Evolutionary conservation across 2,797 vertebrate genomes (phyloP).

Genomic region (Acomys russatus): DNA sequence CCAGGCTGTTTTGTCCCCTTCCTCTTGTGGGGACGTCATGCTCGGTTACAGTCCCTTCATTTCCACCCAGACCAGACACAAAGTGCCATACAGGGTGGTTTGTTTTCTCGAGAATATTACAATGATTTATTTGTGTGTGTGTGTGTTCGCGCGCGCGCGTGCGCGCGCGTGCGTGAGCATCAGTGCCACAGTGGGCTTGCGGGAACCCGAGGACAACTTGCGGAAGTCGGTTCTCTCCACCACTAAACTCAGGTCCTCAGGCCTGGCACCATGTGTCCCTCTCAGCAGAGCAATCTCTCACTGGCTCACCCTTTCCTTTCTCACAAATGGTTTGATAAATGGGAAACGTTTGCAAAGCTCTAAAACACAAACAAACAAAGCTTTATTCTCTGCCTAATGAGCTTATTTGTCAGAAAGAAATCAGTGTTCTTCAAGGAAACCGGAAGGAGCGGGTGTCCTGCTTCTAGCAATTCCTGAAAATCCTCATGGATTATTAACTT

Average conservation of each 20-base stretch:
- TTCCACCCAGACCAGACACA: not conserved
- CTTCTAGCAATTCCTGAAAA: constrained; percentile 82
- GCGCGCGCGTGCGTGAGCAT: not conserved
- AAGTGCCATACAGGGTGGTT: not conserved
- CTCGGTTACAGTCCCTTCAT: not conserved
- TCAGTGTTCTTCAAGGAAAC: constrained; percentile 76
- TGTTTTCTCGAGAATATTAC: not conserved
- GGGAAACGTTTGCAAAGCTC: constrained; percentile 72
- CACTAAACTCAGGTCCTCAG: not conserved
- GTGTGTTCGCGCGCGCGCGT: not conserved
- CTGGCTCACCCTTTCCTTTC: not conserved
- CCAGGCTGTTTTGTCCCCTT: not conserved
- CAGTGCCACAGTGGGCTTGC: no score
- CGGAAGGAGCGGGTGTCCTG: constrained; percentile 38
- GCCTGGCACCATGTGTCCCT: not conserved
- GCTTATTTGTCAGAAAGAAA: constrained; percentile 68
- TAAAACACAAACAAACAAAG: constrained; percentile 53
- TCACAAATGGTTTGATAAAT: constrained; percentile 55
- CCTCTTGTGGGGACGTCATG: no score
- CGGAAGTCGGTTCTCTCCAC: not conserved
- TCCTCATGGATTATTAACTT: constrained; percentile 73
- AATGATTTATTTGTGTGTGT: not conserved
- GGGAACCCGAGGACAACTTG: not conserved
- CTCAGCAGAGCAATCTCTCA: not conserved
- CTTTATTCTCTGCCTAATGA: constrained; percentile 64